Conservation (phyloP, 2,113 vertebrate species). For the Steatornis caripensis region DNA sequence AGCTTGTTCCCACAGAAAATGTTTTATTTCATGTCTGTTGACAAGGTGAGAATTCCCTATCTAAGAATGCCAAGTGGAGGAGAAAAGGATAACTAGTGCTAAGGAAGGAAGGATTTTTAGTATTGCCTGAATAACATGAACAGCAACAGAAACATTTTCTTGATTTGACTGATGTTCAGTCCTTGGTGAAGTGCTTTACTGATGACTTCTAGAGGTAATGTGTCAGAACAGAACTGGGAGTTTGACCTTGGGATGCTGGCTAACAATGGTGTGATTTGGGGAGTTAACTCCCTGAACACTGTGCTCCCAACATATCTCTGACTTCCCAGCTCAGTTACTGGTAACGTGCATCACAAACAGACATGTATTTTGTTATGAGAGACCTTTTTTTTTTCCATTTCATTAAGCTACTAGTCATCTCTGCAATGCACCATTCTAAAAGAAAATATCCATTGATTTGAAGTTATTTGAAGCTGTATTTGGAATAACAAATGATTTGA, state of each 20-base stretch:
- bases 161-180: neutral
- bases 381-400: neutral
- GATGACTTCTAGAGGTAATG: neutral
- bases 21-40: neutral
- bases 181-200: neutral
- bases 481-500: neutral
- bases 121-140: neutral
- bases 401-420: neutral
- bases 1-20: neutral
- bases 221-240: neutral
- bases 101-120: neutral
- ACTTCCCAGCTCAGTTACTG: constrained; percentile 1
- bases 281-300: neutral
- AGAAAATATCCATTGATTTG: neutral
- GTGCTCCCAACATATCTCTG: neutral
- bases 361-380: neutral
- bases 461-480: neutral
- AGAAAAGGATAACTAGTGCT: neutral
- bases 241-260: neutral
- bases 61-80: neutral
- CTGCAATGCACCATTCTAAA: neutral
- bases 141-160: neutral
- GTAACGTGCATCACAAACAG: neutral
- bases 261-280: neutral
- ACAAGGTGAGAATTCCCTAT: neutral